These are phyloP conservation scores for Loripinus fragilis DNA, from an alignment of 2,888 invertebrate genomes.

Conservation along the genomic window DNA sequence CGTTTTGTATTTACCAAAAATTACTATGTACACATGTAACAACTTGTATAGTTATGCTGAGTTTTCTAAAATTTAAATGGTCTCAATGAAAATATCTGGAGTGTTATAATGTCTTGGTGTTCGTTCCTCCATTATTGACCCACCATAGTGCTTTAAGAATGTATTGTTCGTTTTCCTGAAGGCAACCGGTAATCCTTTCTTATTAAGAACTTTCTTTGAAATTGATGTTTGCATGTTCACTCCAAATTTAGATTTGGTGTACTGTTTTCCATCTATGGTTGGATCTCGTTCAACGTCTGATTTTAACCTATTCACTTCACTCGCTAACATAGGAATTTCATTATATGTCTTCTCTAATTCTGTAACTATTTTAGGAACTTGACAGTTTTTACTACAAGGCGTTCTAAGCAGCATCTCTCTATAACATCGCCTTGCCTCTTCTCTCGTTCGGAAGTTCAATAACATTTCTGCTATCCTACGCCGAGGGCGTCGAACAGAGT, in stretches of 20 bases:
- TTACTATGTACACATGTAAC: no score
- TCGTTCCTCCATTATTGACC: constrained; percentile 43
- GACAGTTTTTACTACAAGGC: constrained; percentile 43
- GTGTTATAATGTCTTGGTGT: constrained; percentile 36
- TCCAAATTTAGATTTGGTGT: constrained; percentile 53
- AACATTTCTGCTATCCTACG: constrained; percentile 47
- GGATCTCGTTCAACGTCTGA: constrained; percentile 30
- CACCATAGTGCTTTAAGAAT: constrained; percentile 51
- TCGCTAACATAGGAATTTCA: constrained; percentile 54
- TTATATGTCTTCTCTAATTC: constrained; percentile 59
- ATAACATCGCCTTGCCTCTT: constrained; percentile 48
- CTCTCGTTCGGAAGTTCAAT: constrained; percentile 48
- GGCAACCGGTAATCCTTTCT: constrained; percentile 35
- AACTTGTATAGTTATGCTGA: no score
- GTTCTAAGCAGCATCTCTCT: constrained; percentile 37
- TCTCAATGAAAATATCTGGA: constrained; percentile 24
- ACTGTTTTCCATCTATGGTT: constrained; percentile 31
- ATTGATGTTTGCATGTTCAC: constrained; percentile 49
- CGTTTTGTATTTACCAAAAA: no score
- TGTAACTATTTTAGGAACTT: constrained; percentile 40
- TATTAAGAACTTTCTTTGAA: constrained; percentile 54
- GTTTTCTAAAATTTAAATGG: no score
- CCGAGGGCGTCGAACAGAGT: constrained; percentile 49
- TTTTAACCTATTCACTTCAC: constrained; percentile 44
- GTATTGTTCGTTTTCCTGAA: constrained; percentile 56